These are phyloP conservation scores for Myripristis murdjan DNA, from an alignment of 2,797 vertebrate species.

Conservation along the genomic window DNA sequence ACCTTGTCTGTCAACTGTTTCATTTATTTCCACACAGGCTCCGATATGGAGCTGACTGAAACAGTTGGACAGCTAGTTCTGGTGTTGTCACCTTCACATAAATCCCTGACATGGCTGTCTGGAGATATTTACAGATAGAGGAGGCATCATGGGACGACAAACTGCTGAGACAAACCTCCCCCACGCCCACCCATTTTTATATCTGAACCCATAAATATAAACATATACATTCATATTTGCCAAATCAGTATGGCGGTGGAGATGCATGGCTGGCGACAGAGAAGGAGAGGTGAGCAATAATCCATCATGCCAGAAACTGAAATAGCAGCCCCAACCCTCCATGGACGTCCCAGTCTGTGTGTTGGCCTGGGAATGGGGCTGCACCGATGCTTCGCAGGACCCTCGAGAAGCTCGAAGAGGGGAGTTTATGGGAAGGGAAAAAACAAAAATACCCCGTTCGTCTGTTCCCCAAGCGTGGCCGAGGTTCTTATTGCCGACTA, in stretches of 20 bases:
- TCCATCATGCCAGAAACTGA: conserved; percentile 85
- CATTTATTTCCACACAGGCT: conserved; percentile 51
- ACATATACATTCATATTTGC: conserved; percentile 83
- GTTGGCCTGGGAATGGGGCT: conserved; percentile 69
- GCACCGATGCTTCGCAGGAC: conserved; percentile 73
- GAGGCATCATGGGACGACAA: conserved; percentile 72
- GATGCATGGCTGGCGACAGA: conserved; percentile 82
- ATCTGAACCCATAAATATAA: conserved; percentile 81
- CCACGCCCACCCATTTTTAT: conserved; percentile 66
- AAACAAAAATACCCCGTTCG: conserved; percentile 63
- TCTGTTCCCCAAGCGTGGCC: conserved; percentile 71
- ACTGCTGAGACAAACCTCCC: conserved; percentile 82
- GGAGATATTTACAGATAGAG: conserved; percentile 80
- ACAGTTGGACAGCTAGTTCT: conserved; percentile 64
- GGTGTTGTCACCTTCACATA: conserved; percentile 79
- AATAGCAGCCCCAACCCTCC: conserved; percentile 80
- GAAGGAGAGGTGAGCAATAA: conserved; percentile 79
- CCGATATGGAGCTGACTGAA: conserved; percentile 59
- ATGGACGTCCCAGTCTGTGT: conserved; percentile 69
- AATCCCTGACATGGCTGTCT: conserved; percentile 80
- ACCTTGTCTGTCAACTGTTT: conserved; percentile 34
- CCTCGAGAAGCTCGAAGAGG: conserved; percentile 68
- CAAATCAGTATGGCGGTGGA: conserved; percentile 72
- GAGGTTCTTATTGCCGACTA: conserved; percentile 77
- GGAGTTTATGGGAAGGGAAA: conserved; percentile 76